These are phyloP conservation scores for Tachina fera DNA, from an alignment of 2,888 invertebrate genomes.

Conservation along the genomic window DNA sequence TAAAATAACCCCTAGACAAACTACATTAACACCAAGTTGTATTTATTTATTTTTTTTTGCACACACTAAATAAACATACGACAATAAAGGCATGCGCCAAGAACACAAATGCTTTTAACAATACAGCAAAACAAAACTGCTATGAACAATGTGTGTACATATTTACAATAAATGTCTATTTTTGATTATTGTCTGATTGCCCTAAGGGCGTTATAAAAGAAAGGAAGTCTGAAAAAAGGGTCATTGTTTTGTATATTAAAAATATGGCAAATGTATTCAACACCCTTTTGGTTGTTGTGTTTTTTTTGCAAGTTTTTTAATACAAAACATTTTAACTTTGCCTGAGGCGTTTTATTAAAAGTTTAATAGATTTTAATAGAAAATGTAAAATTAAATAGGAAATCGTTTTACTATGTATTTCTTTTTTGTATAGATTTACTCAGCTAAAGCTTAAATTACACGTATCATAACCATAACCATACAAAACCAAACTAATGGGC, in stretches of 20 bases:
- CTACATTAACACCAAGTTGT: conserved; percentile 43
- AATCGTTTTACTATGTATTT: neutral
- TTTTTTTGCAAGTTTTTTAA: conserved; percentile 35
- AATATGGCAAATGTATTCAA: conserved; percentile 8
- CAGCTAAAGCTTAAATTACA: too few species aligned
- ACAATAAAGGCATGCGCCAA: conserved; percentile 62
- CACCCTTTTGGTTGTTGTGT: conserved; percentile 22
- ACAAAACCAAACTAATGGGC: too few species aligned
- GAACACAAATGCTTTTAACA: conserved; percentile 32
- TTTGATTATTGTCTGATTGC: conserved; percentile 39
- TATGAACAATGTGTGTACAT: conserved; percentile 14
- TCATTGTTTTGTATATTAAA: conserved; percentile 55
- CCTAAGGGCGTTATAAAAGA: conserved; percentile 16
- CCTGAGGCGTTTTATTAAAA: conserved; percentile 5
- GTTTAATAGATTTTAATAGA: conserved; percentile 15
- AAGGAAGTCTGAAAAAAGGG: conserved; percentile 46
- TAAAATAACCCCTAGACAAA: conserved; percentile 37
- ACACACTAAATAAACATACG: neutral
- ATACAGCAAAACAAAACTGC: conserved; percentile 19
- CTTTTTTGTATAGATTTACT: too few species aligned
- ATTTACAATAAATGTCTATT: conserved; percentile 11
- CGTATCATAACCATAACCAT: too few species aligned
- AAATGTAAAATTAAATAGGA: neutral
- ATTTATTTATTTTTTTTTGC: conserved; percentile 15
- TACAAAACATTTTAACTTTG: conserved; percentile 23